Evolutionary conservation across 2,888 invertebrate species (phyloP).

Genomic region (Acronicta psi): DNA sequence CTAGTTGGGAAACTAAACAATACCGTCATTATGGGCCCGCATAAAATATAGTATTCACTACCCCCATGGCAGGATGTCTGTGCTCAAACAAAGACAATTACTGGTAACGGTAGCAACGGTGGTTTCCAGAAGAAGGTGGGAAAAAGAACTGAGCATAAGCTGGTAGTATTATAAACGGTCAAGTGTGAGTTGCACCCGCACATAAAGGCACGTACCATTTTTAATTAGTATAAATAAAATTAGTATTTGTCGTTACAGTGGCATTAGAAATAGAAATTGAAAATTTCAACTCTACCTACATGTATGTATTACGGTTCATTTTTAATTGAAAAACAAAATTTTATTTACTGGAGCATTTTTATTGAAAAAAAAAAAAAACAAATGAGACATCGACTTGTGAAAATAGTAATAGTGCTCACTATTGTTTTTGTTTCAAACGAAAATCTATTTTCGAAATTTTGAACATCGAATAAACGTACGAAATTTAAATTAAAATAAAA

Average conservation of each 20-base stretch:
- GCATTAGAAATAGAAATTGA: too few species aligned
- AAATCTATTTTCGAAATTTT: conserved; percentile 50
- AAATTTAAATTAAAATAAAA: conserved; percentile 55
- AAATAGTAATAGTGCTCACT: conserved; percentile 22
- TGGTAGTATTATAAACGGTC: conserved; percentile 3
- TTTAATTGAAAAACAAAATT: conserved; percentile 6
- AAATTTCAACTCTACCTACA: too few species aligned
- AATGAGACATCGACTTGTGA: too few species aligned
- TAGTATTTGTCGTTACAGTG: too few species aligned
- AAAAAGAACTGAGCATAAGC: conserved; percentile 3
- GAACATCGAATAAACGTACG: conserved; percentile 51
- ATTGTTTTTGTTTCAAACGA: conserved; percentile 28
- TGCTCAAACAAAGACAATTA: conserved; percentile 47
- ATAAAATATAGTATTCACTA: conserved; percentile 69
- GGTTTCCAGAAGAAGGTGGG: conserved; percentile 23
- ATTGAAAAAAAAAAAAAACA: conserved; percentile 1
- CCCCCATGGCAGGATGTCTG: conserved; percentile 54
- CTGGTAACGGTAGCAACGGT: conserved; percentile 32
- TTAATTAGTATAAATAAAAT: too few species aligned
- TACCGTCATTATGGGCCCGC: conserved; percentile 69
- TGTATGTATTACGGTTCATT: neutral
- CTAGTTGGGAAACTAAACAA: conserved; percentile 47
- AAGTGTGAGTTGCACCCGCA: too few species aligned
- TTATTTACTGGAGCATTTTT: conserved; percentile 29
- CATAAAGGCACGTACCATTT: too few species aligned